Evolutionary conservation across 2,888 invertebrate genomes (phyloP).

Genomic region (Hedychridium roseum): DNA sequence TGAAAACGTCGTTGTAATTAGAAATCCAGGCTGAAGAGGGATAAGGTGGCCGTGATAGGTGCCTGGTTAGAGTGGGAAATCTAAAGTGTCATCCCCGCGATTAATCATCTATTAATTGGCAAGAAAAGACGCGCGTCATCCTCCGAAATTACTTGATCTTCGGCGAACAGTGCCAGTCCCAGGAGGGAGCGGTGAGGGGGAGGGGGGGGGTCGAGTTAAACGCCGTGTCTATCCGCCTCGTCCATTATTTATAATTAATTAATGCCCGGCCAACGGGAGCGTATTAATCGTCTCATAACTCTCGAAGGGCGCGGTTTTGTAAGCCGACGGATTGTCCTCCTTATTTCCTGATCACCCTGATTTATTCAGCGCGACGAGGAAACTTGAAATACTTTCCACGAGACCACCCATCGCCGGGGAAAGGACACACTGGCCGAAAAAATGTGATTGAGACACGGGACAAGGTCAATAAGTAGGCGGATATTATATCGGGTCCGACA

Average conservation of each 20-base stretch:
- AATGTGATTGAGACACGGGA: slow-evolving; percentile 11
- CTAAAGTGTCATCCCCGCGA: slow-evolving; percentile 54
- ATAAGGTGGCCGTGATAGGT: slow-evolving; percentile 15
- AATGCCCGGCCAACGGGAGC: slow-evolving; percentile 33
- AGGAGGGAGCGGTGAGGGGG: too few relatives aligned
- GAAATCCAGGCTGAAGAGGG: slow-evolving; percentile 13
- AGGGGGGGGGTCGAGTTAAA: slow-evolving; percentile 30
- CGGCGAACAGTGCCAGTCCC: too few relatives aligned
- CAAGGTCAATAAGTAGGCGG: slow-evolving; percentile 24
- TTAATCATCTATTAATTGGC: slow-evolving; percentile 61
- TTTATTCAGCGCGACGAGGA: too few relatives aligned
- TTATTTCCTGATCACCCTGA: too few relatives aligned
- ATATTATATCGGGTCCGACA: slow-evolving; percentile 33
- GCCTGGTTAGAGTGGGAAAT: slow-evolving; percentile 38
- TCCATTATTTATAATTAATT: slow-evolving; percentile 57
- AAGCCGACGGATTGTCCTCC: too few relatives aligned
- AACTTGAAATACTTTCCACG: slow-evolving; percentile 1
- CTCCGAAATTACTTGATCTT: slow-evolving; percentile 48
- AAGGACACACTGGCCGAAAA: slow-evolving; percentile 13
- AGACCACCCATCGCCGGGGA: background rate
- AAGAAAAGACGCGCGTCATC: slow-evolving; percentile 56
- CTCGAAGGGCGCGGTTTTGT: background rate
- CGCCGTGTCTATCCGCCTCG: slow-evolving; percentile 25
- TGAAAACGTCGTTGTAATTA: slow-evolving; percentile 30
- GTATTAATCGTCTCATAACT: slow-evolving; percentile 13